Percentiles rank a stretch among this genome's conserved stretches.
phyloP scores from a whole-genome alignment of 2,797 vertebrate species.

The Lates japonicus region DNA sequence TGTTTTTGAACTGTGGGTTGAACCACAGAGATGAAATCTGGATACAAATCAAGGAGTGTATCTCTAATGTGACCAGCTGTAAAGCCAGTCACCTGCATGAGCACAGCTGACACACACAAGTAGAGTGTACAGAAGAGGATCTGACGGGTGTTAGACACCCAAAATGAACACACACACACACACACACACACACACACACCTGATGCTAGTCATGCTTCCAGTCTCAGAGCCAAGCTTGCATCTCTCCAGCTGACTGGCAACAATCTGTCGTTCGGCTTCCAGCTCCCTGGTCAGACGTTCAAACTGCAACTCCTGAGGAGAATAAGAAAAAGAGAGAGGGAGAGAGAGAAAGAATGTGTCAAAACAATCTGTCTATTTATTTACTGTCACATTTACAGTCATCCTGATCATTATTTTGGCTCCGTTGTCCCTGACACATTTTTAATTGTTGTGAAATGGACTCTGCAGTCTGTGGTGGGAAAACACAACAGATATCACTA shows the following conservation, averaged over 20 bases:
- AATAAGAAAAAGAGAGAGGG: conserved; percentile 20
- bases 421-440: conserved; percentile 52
- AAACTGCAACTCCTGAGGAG: conserved; percentile 95
- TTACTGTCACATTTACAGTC: conserved; percentile 61
- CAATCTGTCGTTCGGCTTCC: conserved; percentile 98
- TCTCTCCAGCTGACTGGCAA: conserved; percentile 98
- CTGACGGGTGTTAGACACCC: conserved; percentile 55
- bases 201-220: conserved; percentile 99
- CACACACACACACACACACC: conserved; percentile 81
- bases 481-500: conserved; percentile 34
- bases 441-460: conserved; percentile 70
- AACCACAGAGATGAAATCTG: conserved; percentile 40
- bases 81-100: conserved; percentile 62
- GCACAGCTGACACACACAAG: conserved; percentile 64
- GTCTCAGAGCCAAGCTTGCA: conserved; percentile 99
- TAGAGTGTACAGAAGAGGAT: conserved; percentile 33
- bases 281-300: conserved; percentile 98
- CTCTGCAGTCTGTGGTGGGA: conserved; percentile 56
- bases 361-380: conserved; percentile 58
- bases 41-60: conserved; percentile 45
- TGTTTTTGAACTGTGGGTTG: conserved; percentile 18
- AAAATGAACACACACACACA: conserved; percentile 5
- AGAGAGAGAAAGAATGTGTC: conserved; percentile 36
- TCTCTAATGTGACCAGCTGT: conserved; percentile 49
- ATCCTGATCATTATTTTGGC: conserved; percentile 61